Base-by-base conservation (phyloP, 1,140 invertebrate species). In the Drosophila athabasca region DNA sequence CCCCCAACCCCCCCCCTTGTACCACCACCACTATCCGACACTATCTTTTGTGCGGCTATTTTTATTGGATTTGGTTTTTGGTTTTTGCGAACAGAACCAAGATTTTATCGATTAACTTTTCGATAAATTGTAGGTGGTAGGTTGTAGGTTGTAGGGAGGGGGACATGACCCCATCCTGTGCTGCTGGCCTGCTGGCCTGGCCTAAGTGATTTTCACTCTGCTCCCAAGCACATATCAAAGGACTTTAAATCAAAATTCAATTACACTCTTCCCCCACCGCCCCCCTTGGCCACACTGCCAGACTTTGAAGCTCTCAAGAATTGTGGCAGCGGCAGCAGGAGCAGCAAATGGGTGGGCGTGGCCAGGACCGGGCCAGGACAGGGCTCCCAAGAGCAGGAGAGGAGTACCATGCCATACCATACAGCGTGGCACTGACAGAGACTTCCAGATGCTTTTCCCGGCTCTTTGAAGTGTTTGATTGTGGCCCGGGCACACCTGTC, bases 171-270 rank as follows among this genome's bases (percentile, higher is more conserved):
- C 15, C 48, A 70, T 44, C 35, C 43, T 52, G 51, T 44, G 35
- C 52, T 9, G 48, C 26, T 53, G 51, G 6, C 35, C 62, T 65
- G 59, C 48, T 65, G 62, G 39, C 52, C 11, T 74, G 51, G 58
- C 66, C 50, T 66, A 62, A 68, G 70, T 79, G 72, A 76, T 60
- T 68, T 51, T 65, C 46, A 66, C 61, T 70, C 57, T 70, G 67
- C 58, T 70, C 26, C 67, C 58, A 65, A 70, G 13, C 35, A 39
- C 78, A 79, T 84, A 84, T 84, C 80, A 84, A 84, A 84, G 80
- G 80, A 84, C 76, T 85, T 84, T 84, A 84, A 84, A 79, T 84
- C 76, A 84, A 79, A 84, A 84, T 84, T 84, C 80, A 84, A 84
- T 84, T 84, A 84, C 80, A 69, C 72, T 83, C 76, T 57, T 50